Evolutionary conservation across 2,797 vertebrate species (phyloP), one percentile per base, ranked within the genome.

Genomic region (Sebastolobus alascanus): DNA sequence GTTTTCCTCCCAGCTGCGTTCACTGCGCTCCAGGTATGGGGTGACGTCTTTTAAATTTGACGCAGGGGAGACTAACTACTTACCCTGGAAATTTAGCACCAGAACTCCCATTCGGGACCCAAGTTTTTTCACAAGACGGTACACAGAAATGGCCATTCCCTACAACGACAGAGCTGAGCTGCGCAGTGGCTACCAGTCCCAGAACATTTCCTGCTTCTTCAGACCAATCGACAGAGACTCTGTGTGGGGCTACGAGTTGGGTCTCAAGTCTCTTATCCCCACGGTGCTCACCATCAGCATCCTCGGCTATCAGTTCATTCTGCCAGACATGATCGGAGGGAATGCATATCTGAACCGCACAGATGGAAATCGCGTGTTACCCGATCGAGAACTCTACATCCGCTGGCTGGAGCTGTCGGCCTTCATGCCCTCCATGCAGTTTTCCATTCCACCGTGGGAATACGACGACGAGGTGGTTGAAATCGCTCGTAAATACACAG

Each of bases 341-440:
- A 99, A 99, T 0, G 96, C 96, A 0, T 31, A 98, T 79, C 80
- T 94, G 0, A 96, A 95, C 68, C 96, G 94, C 67, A 97, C 97
- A 0, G 69, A 91, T 0, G 96, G 97, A 0, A 92, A 93, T 0
- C 84, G 78, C n/a, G 93, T 83, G 27, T 90, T 97, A 74, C 98
- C 98, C 0, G 96, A 98, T 82, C 96, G 97, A 6, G 98, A 99
- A 88, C 97, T 99, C 25, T 99, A 99, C 6, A 97, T 99, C 80
- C 97, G 98, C 61, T 99, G 98, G 98, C 93, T 99, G 90, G 98
- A 99, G 93, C 95, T 99, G 78, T 96, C 97, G 0, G 97, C 98
- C 25, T 99, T 99, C 93, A 97, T 99, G 98, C 99, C 99, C 0
- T 97, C 98, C 66, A 98, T 99, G 98, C 97, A 99, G 94, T 99